A percentile compares a stretch with the other conserved stretches of the same genome.
Evolutionary conservation across 2,797 vertebrate genomes (phyloP).

Genomic region (Manis pentadactyla): DNA sequence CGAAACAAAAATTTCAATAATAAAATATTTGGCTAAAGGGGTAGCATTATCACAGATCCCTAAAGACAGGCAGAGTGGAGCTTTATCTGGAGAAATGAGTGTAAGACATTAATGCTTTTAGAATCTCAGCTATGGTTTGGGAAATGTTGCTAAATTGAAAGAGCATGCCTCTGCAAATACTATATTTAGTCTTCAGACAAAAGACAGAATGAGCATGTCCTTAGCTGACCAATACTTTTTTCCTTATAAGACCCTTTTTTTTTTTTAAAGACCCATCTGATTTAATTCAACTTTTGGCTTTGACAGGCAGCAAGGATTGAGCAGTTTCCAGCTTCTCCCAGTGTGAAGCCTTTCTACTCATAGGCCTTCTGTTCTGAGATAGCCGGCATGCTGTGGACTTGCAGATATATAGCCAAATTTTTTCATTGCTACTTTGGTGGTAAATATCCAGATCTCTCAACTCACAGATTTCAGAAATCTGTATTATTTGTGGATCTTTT

Average conservation of each 20-base stretch:
- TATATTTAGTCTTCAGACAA: conserved; percentile 67
- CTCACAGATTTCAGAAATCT: conserved; percentile 53
- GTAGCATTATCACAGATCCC: conserved; percentile 53
- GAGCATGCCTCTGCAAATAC: conserved; percentile 69
- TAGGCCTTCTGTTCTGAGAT: neutral
- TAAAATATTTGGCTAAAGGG: conserved; percentile 27
- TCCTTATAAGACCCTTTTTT: conserved; percentile 50
- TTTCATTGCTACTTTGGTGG: neutral
- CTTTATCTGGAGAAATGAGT: conserved; percentile 51
- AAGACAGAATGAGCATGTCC: conserved; percentile 62
- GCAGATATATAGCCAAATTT: neutral
- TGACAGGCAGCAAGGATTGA: conserved; percentile 54
- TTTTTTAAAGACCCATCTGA: conserved; percentile 37
- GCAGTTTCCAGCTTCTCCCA: conserved; percentile 30
- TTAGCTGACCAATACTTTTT: conserved; percentile 69
- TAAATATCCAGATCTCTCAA: conserved; percentile 10
- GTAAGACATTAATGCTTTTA: conserved; percentile 33
- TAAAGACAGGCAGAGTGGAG: neutral
- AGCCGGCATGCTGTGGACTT: neutral
- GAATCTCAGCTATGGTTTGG: conserved; percentile 70
- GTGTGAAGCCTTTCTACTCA: neutral
- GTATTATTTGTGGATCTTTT: conserved; percentile 3
- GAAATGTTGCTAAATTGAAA: conserved; percentile 47
- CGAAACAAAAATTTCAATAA: conserved; percentile 33
- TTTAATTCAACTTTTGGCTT: conserved; percentile 70